phyloP scores from a whole-genome alignment of 2,888 invertebrate species.

The Iphiclides podalirius region DNA sequence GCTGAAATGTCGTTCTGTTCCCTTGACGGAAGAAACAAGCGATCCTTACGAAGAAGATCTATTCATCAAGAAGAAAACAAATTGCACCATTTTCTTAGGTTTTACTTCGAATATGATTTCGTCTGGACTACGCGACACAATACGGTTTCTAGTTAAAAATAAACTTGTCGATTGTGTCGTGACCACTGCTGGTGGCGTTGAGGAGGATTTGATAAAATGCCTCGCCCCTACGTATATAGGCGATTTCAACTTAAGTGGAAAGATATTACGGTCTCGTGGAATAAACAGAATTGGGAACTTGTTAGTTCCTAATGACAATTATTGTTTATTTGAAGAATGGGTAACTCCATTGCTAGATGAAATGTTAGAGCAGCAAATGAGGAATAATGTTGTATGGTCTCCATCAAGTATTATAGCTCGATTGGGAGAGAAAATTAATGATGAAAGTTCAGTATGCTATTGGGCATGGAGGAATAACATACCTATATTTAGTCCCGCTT shows the following conservation, averaged over 20 bases:
- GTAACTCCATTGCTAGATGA: conserved; percentile 94
- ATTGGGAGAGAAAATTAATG: conserved; percentile 93
- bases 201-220: conserved; percentile 99
- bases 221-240: conserved; percentile 96
- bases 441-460: conserved; percentile 96
- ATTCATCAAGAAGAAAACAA: conserved; percentile 86
- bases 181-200: conserved; percentile 98
- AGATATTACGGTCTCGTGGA: conserved; percentile 88
- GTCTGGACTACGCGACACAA: conserved; percentile 94
- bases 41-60: conserved; percentile 88
- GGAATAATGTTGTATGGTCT: conserved; percentile 89
- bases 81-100: conserved; percentile 97
- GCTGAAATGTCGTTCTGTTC: conserved; percentile 86
- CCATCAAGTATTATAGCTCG: conserved; percentile 83
- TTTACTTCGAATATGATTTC: conserved; percentile 99
- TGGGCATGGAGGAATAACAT: conserved; percentile 98
- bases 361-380: conserved; percentile 93
- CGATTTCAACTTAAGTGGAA: conserved; percentile 91
- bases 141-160: conserved; percentile 84
- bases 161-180: conserved; percentile 96
- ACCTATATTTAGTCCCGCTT: conserved; percentile 97
- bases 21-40: conserved; percentile 83
- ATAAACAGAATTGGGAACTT: conserved; percentile 94
- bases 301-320: conserved; percentile 98
- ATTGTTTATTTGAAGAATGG: conserved; percentile 99